Percentiles rank a stretch among this genome's conserved stretches.
These are phyloP conservation scores for Lemur catta DNA, from an alignment of 2,797 vertebrate genomes.

Conservation along the genomic window DNA sequence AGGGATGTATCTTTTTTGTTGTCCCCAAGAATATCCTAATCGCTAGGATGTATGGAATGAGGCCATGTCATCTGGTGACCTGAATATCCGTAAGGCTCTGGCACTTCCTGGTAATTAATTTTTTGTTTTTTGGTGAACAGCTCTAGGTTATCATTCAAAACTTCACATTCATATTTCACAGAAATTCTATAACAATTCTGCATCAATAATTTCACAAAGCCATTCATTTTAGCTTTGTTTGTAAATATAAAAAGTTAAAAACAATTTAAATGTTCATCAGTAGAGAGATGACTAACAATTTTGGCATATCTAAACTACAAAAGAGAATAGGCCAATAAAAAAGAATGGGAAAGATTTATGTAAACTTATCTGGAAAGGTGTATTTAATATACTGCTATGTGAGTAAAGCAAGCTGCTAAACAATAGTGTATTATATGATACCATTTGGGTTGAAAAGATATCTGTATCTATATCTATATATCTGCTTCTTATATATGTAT, in stretches of 20 bases:
- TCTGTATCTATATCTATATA: background rate
- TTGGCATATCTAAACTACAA: background rate
- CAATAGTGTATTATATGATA: background rate
- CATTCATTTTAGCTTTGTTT: background rate
- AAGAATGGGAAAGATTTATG: background rate
- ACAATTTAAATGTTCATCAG: background rate
- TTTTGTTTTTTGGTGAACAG: background rate
- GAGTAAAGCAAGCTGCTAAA: background rate
- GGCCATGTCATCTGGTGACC: background rate
- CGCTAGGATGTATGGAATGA: background rate
- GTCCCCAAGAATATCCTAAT: background rate
- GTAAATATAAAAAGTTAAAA: background rate
- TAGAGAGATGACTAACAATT: background rate
- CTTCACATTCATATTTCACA: background rate
- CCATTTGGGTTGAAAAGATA: background rate
- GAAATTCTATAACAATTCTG: background rate
- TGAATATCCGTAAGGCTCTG: background rate
- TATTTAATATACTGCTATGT: background rate
- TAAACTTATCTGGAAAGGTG: background rate
- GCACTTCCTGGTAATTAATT: background rate
- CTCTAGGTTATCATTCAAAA: background rate
- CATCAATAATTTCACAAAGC: background rate
- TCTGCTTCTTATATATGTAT: background rate
- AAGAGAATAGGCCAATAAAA: background rate
- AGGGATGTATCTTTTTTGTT: background rate